Percentiles rank a stretch among this genome's conserved stretches.
phyloP scores from a whole-genome alignment of 2,797 vertebrate genomes.

The Chelonia mydas region DNA sequence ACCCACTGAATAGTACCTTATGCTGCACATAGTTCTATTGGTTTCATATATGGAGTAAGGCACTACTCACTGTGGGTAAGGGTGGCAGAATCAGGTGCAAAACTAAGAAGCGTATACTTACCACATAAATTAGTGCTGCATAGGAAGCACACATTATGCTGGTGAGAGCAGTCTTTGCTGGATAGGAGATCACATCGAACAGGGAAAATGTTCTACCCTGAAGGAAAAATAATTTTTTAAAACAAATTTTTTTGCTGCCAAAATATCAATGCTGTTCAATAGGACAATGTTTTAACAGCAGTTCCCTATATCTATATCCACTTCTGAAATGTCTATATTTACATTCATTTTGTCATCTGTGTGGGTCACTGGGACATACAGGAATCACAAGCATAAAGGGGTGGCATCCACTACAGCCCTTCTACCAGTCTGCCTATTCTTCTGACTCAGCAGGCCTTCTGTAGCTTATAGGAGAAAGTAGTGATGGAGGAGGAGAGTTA shows the following conservation, averaged over 20 bases:
- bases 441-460: neutral
- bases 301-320: neutral
- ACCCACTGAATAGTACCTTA: neutral
- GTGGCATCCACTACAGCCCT: fast-evolving
- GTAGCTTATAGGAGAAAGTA: neutral
- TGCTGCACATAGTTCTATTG: neutral
- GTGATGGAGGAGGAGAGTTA: neutral
- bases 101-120: constrained; percentile 8
- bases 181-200: constrained; percentile 53
- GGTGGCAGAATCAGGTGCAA: neutral
- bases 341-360: fast-evolving
- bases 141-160: constrained; percentile 42
- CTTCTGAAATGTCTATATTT: neutral
- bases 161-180: constrained; percentile 48
- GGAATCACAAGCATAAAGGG: fast-evolving
- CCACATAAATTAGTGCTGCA: constrained; percentile 63
- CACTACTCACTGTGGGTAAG: fast-evolving
- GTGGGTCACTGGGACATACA: fast-evolving
- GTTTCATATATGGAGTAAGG: neutral
- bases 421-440: fast-evolving
- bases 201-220: constrained; percentile 34
- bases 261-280: neutral
- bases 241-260: fast-evolving
- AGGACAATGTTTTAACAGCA: neutral
- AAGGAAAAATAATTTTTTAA: neutral